These are phyloP conservation scores for Poecilia wingei DNA, from an alignment of 2,797 vertebrate species.

Conservation along the genomic window DNA sequence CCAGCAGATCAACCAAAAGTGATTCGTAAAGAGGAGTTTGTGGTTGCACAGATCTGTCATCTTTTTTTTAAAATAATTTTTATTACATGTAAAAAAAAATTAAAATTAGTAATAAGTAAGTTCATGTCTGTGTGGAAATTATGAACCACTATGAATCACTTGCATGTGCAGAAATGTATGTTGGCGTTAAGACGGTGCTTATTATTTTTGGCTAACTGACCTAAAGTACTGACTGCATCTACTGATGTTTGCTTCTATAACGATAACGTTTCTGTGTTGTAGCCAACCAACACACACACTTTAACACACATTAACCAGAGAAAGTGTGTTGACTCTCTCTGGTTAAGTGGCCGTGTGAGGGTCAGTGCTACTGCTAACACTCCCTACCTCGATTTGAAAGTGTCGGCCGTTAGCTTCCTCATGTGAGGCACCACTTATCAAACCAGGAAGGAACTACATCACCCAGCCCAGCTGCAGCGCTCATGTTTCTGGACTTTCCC, in stretches of 20 bases:
- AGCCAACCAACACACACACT: background rate
- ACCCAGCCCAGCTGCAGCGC: background rate
- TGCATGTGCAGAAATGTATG: background rate
- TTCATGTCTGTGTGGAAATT: background rate
- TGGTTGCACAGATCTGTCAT: background rate
- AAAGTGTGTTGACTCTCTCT: background rate
- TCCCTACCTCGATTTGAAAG: background rate
- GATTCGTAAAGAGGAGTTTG: background rate
- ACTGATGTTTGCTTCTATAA: background rate
- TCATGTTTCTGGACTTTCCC: background rate
- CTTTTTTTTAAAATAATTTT: background rate
- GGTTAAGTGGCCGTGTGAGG: background rate
- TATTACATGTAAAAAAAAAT: background rate
- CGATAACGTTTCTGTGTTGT: background rate
- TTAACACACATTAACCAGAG: background rate
- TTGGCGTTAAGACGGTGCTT: background rate
- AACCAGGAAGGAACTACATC: background rate
- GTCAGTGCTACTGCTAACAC: background rate
- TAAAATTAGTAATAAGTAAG: background rate
- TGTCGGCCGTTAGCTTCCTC: background rate
- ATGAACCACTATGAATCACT: background rate
- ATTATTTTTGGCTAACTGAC: background rate
- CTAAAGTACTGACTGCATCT: background rate
- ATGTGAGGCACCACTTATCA: background rate
- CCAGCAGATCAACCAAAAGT: background rate